Evolutionary conservation across 2,888 invertebrate species (phyloP), one percentile per base, ranked within the genome.

Genomic region (Rhamnusium bicolor): DNA sequence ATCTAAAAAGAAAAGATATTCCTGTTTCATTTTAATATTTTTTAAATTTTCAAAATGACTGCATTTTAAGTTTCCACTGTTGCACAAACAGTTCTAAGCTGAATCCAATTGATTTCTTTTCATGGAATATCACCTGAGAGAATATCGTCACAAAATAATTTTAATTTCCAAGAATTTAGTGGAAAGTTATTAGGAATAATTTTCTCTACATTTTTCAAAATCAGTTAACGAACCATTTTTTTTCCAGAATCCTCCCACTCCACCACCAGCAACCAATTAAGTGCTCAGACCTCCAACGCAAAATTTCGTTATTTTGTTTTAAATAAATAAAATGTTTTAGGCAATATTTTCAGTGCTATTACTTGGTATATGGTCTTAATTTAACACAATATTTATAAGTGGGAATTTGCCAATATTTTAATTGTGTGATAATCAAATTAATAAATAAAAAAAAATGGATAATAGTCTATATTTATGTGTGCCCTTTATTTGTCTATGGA

Each of bases 181-280:
- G n/a, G n/a, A n/a, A n/a, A n/a, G n/a, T n/a, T n/a, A n/a, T n/a
- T n/a, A n/a, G n/a, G n/a, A n/a, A n/a, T n/a, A n/a, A n/a, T n/a
- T n/a, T n/a, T n/a, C n/a, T n/a, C n/a, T n/a, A n/a, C n/a, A n/a
- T n/a, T n/a, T n/a, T n/a, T n/a, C n/a, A n/a, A n/a, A n/a, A 46
- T 10, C n/a, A 40, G n/a, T 40, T 40, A 40, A n/a, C 4, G 21
- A 53, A 1, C 21, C 12, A 40, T 29, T 60, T 62, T 66, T 60
- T 66, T 84, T 85, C 71, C 80, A 90, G 90, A 89, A 87, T 76
- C 86, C 90, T 76, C 90, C 89, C 19, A 85, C 85, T 75, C 88
- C 89, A 65, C 90, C 92, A 53, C 90, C 92, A 54, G 80, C 85
- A 14, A 69, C 75, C n/a, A 74, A 77, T 69, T 81, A 76, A 71